A percentile compares a stretch with the other conserved stretches of the same genome.
phyloP scores from a whole-genome alignment of 2,797 vertebrate genomes.

The Podarcis siculus region DNA sequence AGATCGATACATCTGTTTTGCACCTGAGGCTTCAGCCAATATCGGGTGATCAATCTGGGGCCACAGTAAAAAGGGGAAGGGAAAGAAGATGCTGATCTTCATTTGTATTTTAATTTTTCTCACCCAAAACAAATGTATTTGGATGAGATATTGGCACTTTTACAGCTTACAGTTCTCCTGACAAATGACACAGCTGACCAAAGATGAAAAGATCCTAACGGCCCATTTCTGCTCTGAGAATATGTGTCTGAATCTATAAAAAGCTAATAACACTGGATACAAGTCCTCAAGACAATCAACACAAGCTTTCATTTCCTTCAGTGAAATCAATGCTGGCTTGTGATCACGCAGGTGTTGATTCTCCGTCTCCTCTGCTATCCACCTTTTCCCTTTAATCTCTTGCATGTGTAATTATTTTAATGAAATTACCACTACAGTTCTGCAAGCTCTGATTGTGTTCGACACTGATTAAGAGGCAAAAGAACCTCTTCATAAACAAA shows the following conservation, averaged over 20 bases:
- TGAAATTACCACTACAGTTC: constrained; percentile 32
- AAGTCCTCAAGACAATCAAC: constrained; percentile 1
- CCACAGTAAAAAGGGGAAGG: constrained; percentile 45
- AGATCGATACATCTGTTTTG: constrained; percentile 49
- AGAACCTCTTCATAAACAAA: constrained; percentile 55
- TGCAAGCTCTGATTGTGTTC: constrained; percentile 43
- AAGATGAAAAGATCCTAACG: constrained; percentile 70
- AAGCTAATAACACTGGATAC: constrained; percentile 29
- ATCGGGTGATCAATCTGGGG: not conserved
- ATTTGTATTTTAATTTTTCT: constrained; percentile 58
- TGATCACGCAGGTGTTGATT: constrained; percentile 27
- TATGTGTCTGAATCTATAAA: constrained; percentile 51
- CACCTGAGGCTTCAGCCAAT: constrained; percentile 53
- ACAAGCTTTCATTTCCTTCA: not conserved
- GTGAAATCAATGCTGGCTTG: constrained; percentile 45
- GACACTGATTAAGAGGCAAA: constrained; percentile 43
- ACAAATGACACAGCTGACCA: constrained; percentile 72
- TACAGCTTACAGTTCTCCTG: constrained; percentile 70
- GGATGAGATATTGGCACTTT: constrained; percentile 71
- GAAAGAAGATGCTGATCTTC: constrained; percentile 50
- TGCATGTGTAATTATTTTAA: constrained; percentile 56
- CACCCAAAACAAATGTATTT: constrained; percentile 70
- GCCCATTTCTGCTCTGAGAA: constrained; percentile 56
- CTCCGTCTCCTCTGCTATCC: constrained; percentile 11
- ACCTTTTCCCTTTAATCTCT: constrained; percentile 44